These are phyloP conservation scores for Halictus quadricinctus DNA, from an alignment of 2,888 invertebrate species.

Conservation along the genomic window DNA sequence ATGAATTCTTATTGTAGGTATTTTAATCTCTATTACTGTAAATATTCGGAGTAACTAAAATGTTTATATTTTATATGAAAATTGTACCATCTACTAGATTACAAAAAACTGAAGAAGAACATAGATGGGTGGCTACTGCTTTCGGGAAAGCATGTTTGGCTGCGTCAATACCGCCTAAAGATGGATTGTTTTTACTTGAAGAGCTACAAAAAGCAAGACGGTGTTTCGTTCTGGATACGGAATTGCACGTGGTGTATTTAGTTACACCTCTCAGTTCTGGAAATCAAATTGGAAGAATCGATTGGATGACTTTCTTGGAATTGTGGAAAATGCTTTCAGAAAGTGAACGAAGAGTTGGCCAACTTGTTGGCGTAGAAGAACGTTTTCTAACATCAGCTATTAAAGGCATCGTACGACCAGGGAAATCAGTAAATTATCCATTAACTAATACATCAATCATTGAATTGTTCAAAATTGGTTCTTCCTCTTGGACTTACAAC, in stretches of 20 bases:
- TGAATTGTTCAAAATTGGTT: background rate
- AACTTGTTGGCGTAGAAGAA: slow-evolving; percentile 94
- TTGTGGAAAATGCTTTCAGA: slow-evolving; percentile 92
- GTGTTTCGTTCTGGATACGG: slow-evolving; percentile 96
- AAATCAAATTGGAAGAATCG: slow-evolving; percentile 89
- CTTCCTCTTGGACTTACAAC: background rate
- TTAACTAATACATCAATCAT: background rate
- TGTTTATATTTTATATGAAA: slow-evolving; percentile 5
- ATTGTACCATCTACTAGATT: slow-evolving; percentile 54
- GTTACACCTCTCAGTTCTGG: slow-evolving; percentile 97
- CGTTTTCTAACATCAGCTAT: slow-evolving; percentile 91
- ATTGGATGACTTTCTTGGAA: slow-evolving; percentile 91
- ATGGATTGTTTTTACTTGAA: slow-evolving; percentile 93
- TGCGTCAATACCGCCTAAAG: slow-evolving; percentile 97
- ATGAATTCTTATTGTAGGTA: slow-evolving; percentile 89
- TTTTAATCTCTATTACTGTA: slow-evolving; percentile 12
- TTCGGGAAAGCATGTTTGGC: slow-evolving; percentile 96
- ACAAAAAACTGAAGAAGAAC: slow-evolving; percentile 65
- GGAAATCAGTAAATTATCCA: slow-evolving; percentile 70
- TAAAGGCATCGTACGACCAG: slow-evolving; percentile 85
- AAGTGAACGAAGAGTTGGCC: slow-evolving; percentile 93
- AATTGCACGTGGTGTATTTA: slow-evolving; percentile 96
- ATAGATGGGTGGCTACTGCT: slow-evolving; percentile 89
- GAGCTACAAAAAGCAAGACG: slow-evolving; percentile 95
- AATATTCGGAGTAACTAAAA: background rate